Evolutionary conservation across 2,113 vertebrate species (phyloP).

Genomic region (Erythrolamprus reginae): DNA sequence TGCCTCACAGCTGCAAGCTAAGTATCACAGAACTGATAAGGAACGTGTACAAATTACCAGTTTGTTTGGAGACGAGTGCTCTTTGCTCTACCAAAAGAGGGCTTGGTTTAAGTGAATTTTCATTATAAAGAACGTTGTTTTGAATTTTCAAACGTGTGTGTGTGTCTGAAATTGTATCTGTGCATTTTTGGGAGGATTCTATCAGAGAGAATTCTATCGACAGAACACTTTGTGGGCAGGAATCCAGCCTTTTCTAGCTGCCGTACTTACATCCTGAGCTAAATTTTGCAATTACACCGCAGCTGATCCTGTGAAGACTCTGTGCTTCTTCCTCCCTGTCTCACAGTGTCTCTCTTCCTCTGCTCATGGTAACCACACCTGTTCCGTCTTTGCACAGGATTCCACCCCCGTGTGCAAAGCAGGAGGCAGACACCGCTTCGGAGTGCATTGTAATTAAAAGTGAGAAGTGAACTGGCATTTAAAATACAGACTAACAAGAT

Average conservation of each 20-base stretch:
- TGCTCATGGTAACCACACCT: neutral
- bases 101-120: too few relatives aligned
- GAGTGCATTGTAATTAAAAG: constrained; percentile 17
- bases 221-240: neutral
- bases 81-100: too few relatives aligned
- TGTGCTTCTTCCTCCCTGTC: neutral
- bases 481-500: constrained; percentile 20
- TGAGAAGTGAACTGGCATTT: constrained; percentile 15
- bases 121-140: too few relatives aligned
- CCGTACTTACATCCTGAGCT: neutral
- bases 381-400: neutral
- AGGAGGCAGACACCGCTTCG: constrained; percentile 21
- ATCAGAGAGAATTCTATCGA: too few relatives aligned
- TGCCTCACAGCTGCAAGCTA: too few relatives aligned
- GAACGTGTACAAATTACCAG: too few relatives aligned
- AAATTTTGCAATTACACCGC: neutral
- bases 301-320: neutral
- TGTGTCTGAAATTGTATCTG: too few relatives aligned
- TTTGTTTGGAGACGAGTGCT: too few relatives aligned
- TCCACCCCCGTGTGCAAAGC: constrained; percentile 11
- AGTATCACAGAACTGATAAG: too few relatives aligned
- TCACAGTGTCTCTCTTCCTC: neutral
- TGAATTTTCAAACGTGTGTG: too few relatives aligned
- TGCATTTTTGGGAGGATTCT: too few relatives aligned
- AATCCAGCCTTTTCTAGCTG: neutral